Evolutionary conservation across 2,797 vertebrate species (phyloP), one percentile per base, ranked within the genome.

Genomic region (Vireo griseus): DNA sequence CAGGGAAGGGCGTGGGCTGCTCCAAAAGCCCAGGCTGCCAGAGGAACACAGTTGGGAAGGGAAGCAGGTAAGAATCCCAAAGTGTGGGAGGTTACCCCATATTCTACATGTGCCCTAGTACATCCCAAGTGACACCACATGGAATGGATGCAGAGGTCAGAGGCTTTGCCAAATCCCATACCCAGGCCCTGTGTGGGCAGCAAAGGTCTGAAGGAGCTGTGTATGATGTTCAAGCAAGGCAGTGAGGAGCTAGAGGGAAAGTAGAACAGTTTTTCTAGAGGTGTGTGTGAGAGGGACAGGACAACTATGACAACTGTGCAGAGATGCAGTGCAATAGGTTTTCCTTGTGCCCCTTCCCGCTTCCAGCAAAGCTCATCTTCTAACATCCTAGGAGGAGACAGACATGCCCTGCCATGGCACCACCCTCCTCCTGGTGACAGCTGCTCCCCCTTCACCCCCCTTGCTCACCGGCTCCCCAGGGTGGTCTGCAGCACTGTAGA

Each of bases 391-490:
- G 21, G 26, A 65, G 21, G 17, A 13, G 4, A 18, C 42, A 86
- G 28, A n/a, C 14, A 1, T 33, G 35, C 13, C 11, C 39, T 47
- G 28, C 39, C 17, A 2, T 5, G 16, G n/a, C 31, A 17, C 72
- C 62, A 45, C 58, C n/a, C 35, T 62, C 31, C 51, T 50, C 16
- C 25, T 16, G 24, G 31, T 2, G 1, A 55, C 10, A 37, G 54
- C 45, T 77, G 33, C 31, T 14, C 10, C 61, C 47, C 55, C 22
- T 44, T 33, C 1, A 1, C 22, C 54, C 58, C 6, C 25, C 33
- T 58, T 40, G 26, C 94, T 97, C 96, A 99, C 98, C 98, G 97
- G 96, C 98, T 98, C 54, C 98, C 98, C 90, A 98, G 76, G 76
- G 94, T 97, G 54, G 96, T 98, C 89, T 99, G 98, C 82, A 99